Evolutionary conservation across 2,797 vertebrate species (phyloP).

Genomic region (Cyprinella venusta): DNA sequence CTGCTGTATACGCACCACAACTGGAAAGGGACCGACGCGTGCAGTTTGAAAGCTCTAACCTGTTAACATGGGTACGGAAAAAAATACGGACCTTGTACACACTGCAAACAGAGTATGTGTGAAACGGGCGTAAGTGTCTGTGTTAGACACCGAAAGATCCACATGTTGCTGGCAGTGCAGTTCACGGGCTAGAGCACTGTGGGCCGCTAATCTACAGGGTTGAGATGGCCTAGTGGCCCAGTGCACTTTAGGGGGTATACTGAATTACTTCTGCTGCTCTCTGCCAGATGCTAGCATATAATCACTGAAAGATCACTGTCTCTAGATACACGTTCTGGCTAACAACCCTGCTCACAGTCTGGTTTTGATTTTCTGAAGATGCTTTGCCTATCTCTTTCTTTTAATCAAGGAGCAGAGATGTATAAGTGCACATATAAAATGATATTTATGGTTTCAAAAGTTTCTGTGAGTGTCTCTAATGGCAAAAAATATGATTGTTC

Average conservation of each 20-base stretch:
- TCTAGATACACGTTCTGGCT: conserved; percentile 20
- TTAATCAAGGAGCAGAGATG: conserved; percentile 1
- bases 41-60: no score
- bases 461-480: neutral
- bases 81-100: no score
- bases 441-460: neutral
- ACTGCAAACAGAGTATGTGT: no score
- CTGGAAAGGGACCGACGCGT: no score
- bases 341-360: conserved; percentile 39
- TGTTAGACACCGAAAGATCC: conserved; percentile 47
- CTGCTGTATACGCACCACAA: no score
- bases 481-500: neutral
- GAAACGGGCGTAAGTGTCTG: neutral
- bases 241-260: conserved; percentile 41
- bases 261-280: conserved; percentile 50
- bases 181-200: conserved; percentile 35
- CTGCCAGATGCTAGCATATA: conserved; percentile 59
- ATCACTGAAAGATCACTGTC: conserved; percentile 55
- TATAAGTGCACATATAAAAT: neutral
- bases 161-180: conserved; percentile 45
- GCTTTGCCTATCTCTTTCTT: neutral
- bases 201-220: conserved; percentile 47
- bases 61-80: no score
- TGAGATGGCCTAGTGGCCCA: conserved; percentile 62
- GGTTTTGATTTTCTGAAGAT: conserved; percentile 30